Percentiles rank a stretch among this genome's conserved stretches.
These are phyloP conservation scores for Miltochrista miniata DNA, from an alignment of 2,888 invertebrate genomes.

Conservation along the genomic window DNA sequence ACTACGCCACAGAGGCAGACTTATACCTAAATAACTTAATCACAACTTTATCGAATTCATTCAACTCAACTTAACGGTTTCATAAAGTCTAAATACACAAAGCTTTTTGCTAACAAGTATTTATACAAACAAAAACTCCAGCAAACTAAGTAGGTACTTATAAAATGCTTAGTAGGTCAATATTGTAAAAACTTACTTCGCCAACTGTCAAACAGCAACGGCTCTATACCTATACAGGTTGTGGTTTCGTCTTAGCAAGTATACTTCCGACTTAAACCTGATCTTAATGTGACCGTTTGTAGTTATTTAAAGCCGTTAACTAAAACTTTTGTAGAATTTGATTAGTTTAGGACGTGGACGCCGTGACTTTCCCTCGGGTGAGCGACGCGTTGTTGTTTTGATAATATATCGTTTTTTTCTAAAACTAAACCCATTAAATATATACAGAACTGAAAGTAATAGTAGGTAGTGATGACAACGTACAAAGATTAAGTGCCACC, in stretches of 20 bases:
- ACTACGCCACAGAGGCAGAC: no score
- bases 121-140: no score
- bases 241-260: background rate
- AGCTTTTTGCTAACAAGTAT: background rate
- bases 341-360: no score
- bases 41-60: no score
- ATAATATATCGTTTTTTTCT: no score
- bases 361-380: no score
- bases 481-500: no score
- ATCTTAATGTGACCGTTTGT: background rate
- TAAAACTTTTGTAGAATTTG: background rate
- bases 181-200: background rate
- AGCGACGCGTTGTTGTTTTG: no score
- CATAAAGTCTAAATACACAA: background rate
- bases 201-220: background rate
- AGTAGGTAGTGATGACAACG: no score
- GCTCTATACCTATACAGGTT: slow-evolving; percentile 1
- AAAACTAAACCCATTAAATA: no score
- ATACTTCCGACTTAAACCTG: background rate
- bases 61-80: background rate
- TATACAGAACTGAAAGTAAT: no score
- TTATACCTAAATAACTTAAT: no score
- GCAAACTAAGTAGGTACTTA: background rate
- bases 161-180: slow-evolving; percentile 1
- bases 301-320: background rate